Percentiles rank a stretch among this genome's conserved stretches.
Evolutionary conservation across 2,888 invertebrate genomes (phyloP).

Genomic region (Lithodes maja): DNA sequence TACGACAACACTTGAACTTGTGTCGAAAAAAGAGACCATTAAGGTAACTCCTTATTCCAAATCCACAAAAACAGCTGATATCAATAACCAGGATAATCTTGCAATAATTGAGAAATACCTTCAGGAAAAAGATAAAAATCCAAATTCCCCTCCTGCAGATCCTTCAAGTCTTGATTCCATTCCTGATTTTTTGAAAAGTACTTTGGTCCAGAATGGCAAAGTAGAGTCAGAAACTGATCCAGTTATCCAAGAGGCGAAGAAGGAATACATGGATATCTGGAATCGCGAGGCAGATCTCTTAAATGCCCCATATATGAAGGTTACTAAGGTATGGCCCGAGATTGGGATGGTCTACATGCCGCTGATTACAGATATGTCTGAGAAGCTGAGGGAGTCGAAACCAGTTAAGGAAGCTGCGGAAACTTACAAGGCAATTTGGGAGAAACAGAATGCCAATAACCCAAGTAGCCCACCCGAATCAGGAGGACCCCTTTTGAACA

Average conservation of each 20-base stretch:
- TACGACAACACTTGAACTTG: too few relatives aligned
- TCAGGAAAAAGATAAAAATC: not conserved
- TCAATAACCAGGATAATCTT: not conserved
- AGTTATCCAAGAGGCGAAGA: constrained; percentile 31
- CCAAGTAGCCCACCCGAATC: not conserved
- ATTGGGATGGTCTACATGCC: constrained; percentile 61
- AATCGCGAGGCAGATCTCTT: constrained; percentile 46
- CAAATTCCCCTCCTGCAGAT: not conserved
- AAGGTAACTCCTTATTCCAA: too few relatives aligned
- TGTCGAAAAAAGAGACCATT: too few relatives aligned
- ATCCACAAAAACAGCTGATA: too few relatives aligned
- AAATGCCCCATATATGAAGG: constrained; percentile 41
- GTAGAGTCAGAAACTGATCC: not conserved
- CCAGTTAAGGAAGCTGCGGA: constrained; percentile 37
- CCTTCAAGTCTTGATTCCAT: not conserved
- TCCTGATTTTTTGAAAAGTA: not conserved
- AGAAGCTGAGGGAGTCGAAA: constrained; percentile 29
- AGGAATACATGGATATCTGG: constrained; percentile 44
- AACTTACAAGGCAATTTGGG: constrained; percentile 31
- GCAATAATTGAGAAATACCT: not conserved
- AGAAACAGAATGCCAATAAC: not conserved
- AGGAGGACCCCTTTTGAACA: not conserved
- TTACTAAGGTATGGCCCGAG: constrained; percentile 51
- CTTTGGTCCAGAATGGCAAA: not conserved
- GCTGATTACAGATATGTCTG: constrained; percentile 38